These are phyloP conservation scores for Diadegma fenestrale DNA, from an alignment of 2,888 invertebrate species.

Conservation along the genomic window DNA sequence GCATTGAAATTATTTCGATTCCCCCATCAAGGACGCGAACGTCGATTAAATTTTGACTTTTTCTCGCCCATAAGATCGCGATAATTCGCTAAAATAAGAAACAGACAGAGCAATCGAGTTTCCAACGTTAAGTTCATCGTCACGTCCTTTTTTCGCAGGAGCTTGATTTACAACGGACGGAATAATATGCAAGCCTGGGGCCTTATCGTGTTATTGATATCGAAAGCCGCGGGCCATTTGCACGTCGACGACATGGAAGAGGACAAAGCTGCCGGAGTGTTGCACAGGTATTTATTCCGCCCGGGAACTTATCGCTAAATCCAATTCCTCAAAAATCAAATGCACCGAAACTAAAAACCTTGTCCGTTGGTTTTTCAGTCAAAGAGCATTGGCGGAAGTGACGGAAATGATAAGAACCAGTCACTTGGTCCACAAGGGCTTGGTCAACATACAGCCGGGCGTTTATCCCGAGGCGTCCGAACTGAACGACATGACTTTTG, in stretches of 20 bases:
- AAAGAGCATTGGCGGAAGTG: constrained; percentile 96
- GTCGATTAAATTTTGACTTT: background rate
- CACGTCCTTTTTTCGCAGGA: constrained; percentile 86
- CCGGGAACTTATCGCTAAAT: too few species aligned
- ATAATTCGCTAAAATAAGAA: background rate
- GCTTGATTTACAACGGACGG: constrained; percentile 95
- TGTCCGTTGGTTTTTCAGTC: constrained; percentile 85
- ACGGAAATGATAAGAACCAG: constrained; percentile 98
- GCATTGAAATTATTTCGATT: background rate
- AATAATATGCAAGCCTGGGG: constrained; percentile 98
- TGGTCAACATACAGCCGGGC: constrained; percentile 92
- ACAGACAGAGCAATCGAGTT: background rate
- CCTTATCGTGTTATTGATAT: constrained; percentile 94
- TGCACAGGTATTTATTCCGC: constrained; percentile 88
- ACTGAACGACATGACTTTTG: constrained; percentile 94
- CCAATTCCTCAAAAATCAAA: background rate
- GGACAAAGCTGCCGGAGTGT: constrained; percentile 93
- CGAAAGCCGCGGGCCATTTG: constrained; percentile 95
- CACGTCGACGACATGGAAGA: constrained; percentile 93
- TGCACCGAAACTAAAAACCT: background rate
- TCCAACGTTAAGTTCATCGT: background rate
- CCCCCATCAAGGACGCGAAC: background rate
- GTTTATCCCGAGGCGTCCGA: constrained; percentile 87
- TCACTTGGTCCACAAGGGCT: constrained; percentile 94
- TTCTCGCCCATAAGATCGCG: background rate